Evolutionary conservation across 1,140 invertebrate species (phyloP), one percentile per base, ranked within the genome.

Genomic region (Temnothorax curvispinosus): DNA sequence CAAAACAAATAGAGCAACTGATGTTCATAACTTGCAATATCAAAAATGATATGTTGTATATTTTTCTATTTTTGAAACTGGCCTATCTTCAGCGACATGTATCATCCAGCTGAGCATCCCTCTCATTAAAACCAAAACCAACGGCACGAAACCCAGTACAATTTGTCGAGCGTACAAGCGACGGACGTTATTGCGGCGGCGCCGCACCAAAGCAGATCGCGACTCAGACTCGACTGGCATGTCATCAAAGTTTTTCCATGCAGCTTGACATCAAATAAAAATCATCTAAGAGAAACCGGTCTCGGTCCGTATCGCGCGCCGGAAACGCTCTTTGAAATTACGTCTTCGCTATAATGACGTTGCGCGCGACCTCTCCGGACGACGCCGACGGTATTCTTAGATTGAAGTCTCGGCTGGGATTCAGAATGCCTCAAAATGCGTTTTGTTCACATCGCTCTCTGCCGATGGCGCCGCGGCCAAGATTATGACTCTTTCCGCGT

Each of bases 201-300:
- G 5, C 8, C 27, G 27, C 27, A 9, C 35, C 35, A 71, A 58
- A 32, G 50, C 21, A 32, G 13, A 35, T 41, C 15, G 13, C 21
- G 50, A 27, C 11, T 44, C 18, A 58, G 44, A 32, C 41, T n/a
- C 41, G 80, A 47, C 52, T 60, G 54, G 41, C 52, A 32, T 62
- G 44, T 75, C 80, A 60, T 84, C 80, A 84, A 60, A 74, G 80
- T 62, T 84, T 84, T 75, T 84, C 80, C 60, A 54, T 84, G 56
- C 18, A 82, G 32, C 8, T 41, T 84, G 54, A 62, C 69, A 50
- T 84, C 80, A 74, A 84, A 84, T 84, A 84, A 74, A 84, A 84
- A n/a, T 75, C 69, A 75, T 74, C 47, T 62, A 56, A 75, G 62
- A 74, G 62, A 72, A 32, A 27, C 0, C n/a, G n/a, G 0, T 50